These are phyloP conservation scores for Cynocephalus volans DNA, from an alignment of 2,113 vertebrate genomes.

Conservation along the genomic window DNA sequence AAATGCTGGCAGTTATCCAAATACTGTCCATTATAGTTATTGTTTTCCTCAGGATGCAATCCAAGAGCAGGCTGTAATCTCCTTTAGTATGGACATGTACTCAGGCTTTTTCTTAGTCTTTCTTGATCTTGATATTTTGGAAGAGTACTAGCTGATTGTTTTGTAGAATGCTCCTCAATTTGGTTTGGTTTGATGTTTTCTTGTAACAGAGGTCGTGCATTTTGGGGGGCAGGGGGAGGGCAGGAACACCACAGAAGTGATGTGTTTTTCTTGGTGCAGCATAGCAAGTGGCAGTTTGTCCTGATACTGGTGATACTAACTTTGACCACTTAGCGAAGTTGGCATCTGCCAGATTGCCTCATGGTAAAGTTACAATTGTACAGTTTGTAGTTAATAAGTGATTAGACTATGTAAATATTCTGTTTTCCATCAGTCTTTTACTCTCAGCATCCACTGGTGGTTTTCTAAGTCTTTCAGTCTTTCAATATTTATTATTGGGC, in stretches of 20 bases:
- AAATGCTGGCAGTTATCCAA: background rate
- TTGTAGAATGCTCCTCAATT: background rate
- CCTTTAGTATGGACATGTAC: background rate
- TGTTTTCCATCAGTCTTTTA: background rate
- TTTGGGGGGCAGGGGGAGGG: too few relatives aligned
- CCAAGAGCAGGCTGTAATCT: too few relatives aligned
- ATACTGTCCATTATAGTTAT: fast-evolving
- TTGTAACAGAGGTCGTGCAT: background rate
- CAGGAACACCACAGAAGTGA: background rate
- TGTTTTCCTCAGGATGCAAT: background rate
- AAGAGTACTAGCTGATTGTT: background rate
- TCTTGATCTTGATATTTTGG: background rate
- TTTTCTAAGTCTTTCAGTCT: background rate
- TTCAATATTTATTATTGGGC: background rate
- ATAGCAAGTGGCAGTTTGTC: background rate
- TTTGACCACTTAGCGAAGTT: background rate
- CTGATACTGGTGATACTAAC: background rate
- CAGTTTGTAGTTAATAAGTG: background rate
- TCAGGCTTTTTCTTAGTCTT: background rate
- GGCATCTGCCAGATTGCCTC: too few relatives aligned
- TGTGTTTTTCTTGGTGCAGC: too few relatives aligned
- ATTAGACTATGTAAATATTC: background rate
- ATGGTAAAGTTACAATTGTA: background rate
- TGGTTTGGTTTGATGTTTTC: background rate
- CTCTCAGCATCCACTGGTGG: background rate